A percentile compares a stretch with the other conserved stretches of the same genome.
These are phyloP conservation scores for Coleophora deauratella DNA, from an alignment of 2,888 invertebrate species.

Conservation along the genomic window DNA sequence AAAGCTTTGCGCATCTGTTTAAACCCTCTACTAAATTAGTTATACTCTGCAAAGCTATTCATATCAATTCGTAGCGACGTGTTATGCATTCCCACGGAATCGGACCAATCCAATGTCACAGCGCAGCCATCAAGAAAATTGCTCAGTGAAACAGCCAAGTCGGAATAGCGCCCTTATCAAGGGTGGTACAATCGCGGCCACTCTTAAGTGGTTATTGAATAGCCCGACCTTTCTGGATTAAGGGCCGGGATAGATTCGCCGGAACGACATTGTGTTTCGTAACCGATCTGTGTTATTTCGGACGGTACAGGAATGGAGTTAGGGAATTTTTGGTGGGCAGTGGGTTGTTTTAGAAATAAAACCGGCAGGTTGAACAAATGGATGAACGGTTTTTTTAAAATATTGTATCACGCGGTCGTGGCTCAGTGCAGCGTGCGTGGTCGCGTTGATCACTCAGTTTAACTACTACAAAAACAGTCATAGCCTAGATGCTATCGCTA, in stretches of 20 bases:
- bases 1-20: too few relatives aligned
- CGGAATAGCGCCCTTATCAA: constrained; percentile 33
- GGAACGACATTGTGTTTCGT: constrained; percentile 49
- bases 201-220: constrained; percentile 66
- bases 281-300: constrained; percentile 44
- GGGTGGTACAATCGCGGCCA: constrained; percentile 43
- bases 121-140: neutral
- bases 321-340: constrained; percentile 12
- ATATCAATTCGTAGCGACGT: neutral
- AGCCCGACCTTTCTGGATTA: constrained; percentile 64
- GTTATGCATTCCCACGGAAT: neutral
- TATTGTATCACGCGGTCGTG: too few relatives aligned
- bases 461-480: too few relatives aligned
- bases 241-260: constrained; percentile 45
- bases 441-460: too few relatives aligned
- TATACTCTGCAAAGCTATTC: too few relatives aligned
- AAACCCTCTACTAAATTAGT: too few relatives aligned
- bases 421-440: too few relatives aligned
- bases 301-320: constrained; percentile 20
- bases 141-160: neutral
- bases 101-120: neutral
- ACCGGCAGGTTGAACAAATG: too few relatives aligned
- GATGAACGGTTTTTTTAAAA: too few relatives aligned
- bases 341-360: too few relatives aligned
- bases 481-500: too few relatives aligned